phyloP scores from a whole-genome alignment of 2,888 invertebrate species.

The Mimumesa dahlbomi region DNA sequence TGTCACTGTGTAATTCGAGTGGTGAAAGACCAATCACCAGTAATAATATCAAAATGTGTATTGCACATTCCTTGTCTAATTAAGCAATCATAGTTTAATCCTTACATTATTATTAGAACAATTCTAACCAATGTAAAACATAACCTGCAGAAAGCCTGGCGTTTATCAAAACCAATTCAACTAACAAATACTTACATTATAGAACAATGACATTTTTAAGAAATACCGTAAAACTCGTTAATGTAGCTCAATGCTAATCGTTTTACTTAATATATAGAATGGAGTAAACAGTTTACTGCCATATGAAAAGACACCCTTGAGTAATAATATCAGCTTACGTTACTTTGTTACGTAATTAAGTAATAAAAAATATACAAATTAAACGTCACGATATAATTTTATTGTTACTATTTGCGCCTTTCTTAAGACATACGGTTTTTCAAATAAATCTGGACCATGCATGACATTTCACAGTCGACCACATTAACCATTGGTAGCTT shows the following conservation, averaged over 20 bases:
- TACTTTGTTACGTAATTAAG: conserved; percentile 59
- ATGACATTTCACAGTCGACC: conserved; percentile 43
- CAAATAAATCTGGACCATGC: conserved; percentile 19
- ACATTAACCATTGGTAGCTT: conserved; percentile 18
- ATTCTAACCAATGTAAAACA: conserved; percentile 9
- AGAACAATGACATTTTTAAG: too few relatives aligned
- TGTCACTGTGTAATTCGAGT: too few relatives aligned
- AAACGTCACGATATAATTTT: neutral
- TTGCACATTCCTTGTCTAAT: too few relatives aligned
- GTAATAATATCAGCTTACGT: conserved; percentile 8
- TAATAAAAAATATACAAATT: conserved; percentile 18
- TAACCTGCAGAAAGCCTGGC: too few relatives aligned
- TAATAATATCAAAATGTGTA: too few relatives aligned
- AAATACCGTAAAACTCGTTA: too few relatives aligned
- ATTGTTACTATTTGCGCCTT: neutral
- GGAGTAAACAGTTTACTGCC: neutral
- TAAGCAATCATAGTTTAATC: neutral
- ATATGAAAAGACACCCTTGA: conserved; percentile 7
- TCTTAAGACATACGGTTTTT: neutral
- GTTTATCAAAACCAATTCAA: neutral
- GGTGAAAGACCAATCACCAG: too few relatives aligned
- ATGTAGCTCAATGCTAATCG: too few relatives aligned
- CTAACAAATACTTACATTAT: neutral
- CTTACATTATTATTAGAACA: neutral
- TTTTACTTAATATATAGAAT: neutral